Evolutionary conservation across 2,888 invertebrate genomes (phyloP).

Genomic region (Patella ulyssiponensis): DNA sequence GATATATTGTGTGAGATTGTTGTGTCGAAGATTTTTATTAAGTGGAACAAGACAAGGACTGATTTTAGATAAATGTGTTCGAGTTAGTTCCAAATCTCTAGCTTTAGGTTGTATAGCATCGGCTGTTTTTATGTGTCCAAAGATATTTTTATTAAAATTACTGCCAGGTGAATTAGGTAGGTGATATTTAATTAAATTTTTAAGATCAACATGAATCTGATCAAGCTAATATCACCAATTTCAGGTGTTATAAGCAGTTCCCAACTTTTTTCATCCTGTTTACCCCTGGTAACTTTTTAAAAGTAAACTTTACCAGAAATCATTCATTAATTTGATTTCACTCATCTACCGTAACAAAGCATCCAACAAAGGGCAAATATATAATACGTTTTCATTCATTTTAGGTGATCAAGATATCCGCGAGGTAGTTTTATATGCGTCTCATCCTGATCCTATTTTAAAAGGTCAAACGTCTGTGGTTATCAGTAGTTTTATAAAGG

Average conservation of each 20-base stretch:
- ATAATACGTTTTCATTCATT: background rate
- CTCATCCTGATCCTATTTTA: constrained; percentile 86
- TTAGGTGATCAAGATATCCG: constrained; percentile 77
- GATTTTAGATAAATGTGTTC: constrained; percentile 82
- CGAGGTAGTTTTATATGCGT: constrained; percentile 81
- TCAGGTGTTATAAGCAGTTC: too few relatives aligned
- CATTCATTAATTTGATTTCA: too few relatives aligned
- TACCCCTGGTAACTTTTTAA: too few relatives aligned
- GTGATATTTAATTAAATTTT: background rate
- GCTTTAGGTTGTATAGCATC: constrained; percentile 87
- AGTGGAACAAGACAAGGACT: constrained; percentile 75
- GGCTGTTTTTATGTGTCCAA: constrained; percentile 83
- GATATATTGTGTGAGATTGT: constrained; percentile 81
- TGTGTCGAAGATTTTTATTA: constrained; percentile 83
- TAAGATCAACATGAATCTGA: too few relatives aligned
- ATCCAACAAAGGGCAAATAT: too few relatives aligned
- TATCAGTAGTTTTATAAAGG: constrained; percentile 78
- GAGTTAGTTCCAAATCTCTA: constrained; percentile 92
- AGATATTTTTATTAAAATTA: constrained; percentile 78
- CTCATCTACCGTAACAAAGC: too few relatives aligned
- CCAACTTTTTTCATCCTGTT: too few relatives aligned
- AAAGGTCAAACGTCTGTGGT: constrained; percentile 81
- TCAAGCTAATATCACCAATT: too few relatives aligned
- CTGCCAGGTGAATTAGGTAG: constrained; percentile 52
- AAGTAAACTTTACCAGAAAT: too few relatives aligned